Percentiles rank a stretch among this genome's conserved stretches.
phyloP scores from a whole-genome alignment of 2,797 vertebrate species.

The Synaphobranchus kaupii region DNA sequence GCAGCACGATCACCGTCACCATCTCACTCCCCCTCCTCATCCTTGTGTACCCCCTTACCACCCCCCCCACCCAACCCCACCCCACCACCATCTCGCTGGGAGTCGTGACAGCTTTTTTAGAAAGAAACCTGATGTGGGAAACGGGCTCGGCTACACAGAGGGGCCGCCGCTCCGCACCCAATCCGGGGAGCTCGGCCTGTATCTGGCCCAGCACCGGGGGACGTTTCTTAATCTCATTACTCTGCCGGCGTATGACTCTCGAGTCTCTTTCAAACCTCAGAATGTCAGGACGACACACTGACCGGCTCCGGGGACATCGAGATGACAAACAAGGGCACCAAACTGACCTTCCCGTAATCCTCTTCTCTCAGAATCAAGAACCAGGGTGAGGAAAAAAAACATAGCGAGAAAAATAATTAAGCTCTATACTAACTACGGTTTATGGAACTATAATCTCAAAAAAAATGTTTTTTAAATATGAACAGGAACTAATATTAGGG shows the following conservation, averaged over 20 bases:
- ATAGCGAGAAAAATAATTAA: background rate
- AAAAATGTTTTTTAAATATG: background rate
- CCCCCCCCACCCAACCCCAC: background rate
- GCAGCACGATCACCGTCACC: background rate
- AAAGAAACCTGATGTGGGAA: background rate
- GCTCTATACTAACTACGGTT: background rate
- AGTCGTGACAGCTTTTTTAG: background rate
- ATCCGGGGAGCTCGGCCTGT: background rate
- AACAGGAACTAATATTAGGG: background rate
- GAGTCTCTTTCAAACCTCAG: background rate
- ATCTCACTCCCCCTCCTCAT: background rate
- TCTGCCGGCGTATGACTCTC: background rate
- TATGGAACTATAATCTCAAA: background rate
- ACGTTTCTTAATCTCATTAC: constrained; percentile 11
- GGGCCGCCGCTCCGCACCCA: background rate
- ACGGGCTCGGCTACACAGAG: background rate
- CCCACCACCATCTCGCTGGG: background rate
- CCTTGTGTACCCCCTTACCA: background rate
- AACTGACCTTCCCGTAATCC: background rate
- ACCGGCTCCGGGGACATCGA: background rate
- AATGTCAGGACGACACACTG: background rate
- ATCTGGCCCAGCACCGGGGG: background rate
- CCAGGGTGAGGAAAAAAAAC: background rate
- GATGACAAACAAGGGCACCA: background rate
- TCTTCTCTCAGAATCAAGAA: background rate